phyloP scores from a whole-genome alignment of 2,797 vertebrate genomes.

The Myotis daubentonii region DNA sequence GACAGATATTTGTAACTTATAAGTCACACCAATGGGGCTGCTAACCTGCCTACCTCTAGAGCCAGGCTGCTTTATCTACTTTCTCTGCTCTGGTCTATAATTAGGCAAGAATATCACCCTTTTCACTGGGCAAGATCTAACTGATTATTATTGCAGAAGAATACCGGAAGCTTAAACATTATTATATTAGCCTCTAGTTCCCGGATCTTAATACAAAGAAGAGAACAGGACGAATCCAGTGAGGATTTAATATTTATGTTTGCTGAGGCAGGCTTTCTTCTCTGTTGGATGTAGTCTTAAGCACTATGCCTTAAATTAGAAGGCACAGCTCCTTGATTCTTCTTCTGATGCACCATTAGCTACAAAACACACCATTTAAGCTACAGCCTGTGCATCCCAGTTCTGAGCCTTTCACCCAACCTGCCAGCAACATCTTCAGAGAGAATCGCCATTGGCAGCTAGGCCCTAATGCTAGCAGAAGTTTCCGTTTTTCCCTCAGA shows the following conservation, averaged over 20 bases:
- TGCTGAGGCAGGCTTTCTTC: constrained; percentile 31
- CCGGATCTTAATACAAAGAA: constrained; percentile 49
- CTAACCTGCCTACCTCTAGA: constrained; percentile 35
- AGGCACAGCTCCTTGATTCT: background rate
- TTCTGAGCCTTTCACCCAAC: background rate
- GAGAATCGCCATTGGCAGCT: background rate
- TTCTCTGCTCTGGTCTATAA: constrained; percentile 37
- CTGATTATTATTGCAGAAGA: constrained; percentile 47
- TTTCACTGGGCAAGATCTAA: constrained; percentile 26
- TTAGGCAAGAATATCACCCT: constrained; percentile 38
- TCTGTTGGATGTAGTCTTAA: background rate
- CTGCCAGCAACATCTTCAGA: constrained; percentile 15
- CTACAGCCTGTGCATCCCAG: background rate
- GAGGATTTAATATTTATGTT: constrained; percentile 19
- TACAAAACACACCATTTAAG: background rate
- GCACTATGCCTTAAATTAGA: constrained; percentile 12
- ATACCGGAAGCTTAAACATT: constrained; percentile 30
- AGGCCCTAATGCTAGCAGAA: background rate
- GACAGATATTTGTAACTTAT: background rate
- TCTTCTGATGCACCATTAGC: background rate
- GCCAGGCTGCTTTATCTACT: background rate
- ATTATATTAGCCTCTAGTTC: constrained; percentile 45
- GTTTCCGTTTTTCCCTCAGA: background rate
- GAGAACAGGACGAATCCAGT: background rate
- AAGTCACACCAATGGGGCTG: background rate